Evolutionary conservation across 2,888 invertebrate species (phyloP).

Genomic region (Amphipyra tragopoginis): DNA sequence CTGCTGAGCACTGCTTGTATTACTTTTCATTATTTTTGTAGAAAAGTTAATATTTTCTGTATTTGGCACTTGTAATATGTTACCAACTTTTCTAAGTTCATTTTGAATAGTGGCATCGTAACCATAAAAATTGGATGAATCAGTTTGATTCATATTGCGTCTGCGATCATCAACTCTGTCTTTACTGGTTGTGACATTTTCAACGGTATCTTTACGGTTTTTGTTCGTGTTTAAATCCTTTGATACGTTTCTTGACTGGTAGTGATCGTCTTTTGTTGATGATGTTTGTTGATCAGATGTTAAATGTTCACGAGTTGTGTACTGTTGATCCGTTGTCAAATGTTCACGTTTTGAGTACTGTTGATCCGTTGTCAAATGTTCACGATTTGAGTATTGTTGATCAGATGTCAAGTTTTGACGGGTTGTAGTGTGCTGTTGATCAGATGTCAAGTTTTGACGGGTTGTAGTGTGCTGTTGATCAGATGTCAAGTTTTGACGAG

Average conservation of each 20-base stretch:
- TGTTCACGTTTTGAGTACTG: conserved; percentile 39
- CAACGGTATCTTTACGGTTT: conserved; percentile 41
- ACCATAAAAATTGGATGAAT: conserved; percentile 85
- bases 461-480: conserved; percentile 33
- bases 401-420: conserved; percentile 33
- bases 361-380: conserved; percentile 38
- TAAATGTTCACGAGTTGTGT: conserved; percentile 37
- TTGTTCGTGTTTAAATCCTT: conserved; percentile 42
- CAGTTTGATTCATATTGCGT: conserved; percentile 78
- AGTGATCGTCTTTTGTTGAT: conserved; percentile 28
- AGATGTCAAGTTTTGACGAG: conserved; percentile 19
- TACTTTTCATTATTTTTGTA: conserved; percentile 88
- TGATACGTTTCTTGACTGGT: conserved; percentile 32
- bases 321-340: conserved; percentile 36
- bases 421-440: conserved; percentile 23
- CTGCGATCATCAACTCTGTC: conserved; percentile 68
- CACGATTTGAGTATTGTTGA: conserved; percentile 38
- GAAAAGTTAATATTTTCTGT: conserved; percentile 82
- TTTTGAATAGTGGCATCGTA: conserved; percentile 84
- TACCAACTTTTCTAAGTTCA: conserved; percentile 83
- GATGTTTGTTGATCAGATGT: conserved; percentile 48
- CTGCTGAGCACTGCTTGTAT: conserved; percentile 90
- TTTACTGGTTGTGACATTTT: conserved; percentile 57
- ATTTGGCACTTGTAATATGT: conserved; percentile 80
- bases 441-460: conserved; percentile 26